Evolutionary conservation across 2,888 invertebrate species (phyloP), one percentile per base, ranked within the genome.

Genomic region (Noctua fimbriata): DNA sequence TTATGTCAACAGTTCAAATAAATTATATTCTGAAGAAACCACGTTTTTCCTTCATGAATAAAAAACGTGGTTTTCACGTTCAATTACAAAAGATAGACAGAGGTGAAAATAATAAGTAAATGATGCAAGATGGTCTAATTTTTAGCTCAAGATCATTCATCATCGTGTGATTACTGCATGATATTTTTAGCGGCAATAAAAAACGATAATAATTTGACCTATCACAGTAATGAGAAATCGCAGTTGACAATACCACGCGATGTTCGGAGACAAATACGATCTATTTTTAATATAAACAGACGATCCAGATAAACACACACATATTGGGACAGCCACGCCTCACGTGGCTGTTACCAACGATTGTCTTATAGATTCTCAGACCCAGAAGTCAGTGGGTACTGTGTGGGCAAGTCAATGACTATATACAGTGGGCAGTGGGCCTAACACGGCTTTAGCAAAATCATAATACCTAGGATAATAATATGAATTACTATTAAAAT

Each of bases 81-180:
- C 52, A 60, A 47, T 44, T 58, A 82, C 2, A 69, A 36, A 71
- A 63, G 0, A 47, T n/a, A 49, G 41, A 24, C 60, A 71, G 44
- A 74, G 66, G 69, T 66, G 60, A 76, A 69, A 76, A 71, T 14
- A 79, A 73, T 78, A 73, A 65, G 9, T n/a, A 32, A 69, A 69
- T 85, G 85, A 87, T 52, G 85, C 69, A 85, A 85, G 36, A 52
- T 66, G 58, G 41, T 70, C 76, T 36, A 70, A 70, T 75, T 77
- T 74, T 79, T 66, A 66, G 36, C 28, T 67, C 72, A 58, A 49
- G 63, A 83, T 79, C 83, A 85, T 58, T 75, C 79, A 78, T 14
- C 44, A 41, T 69, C 47, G 67, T 74, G 10, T 86, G 83, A 83
- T 69, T 73, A 21, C 66, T 60, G 80, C 71, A 70, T 83, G 79